phyloP scores from a whole-genome alignment of 2,797 vertebrate species.

The Mus caroli region DNA sequence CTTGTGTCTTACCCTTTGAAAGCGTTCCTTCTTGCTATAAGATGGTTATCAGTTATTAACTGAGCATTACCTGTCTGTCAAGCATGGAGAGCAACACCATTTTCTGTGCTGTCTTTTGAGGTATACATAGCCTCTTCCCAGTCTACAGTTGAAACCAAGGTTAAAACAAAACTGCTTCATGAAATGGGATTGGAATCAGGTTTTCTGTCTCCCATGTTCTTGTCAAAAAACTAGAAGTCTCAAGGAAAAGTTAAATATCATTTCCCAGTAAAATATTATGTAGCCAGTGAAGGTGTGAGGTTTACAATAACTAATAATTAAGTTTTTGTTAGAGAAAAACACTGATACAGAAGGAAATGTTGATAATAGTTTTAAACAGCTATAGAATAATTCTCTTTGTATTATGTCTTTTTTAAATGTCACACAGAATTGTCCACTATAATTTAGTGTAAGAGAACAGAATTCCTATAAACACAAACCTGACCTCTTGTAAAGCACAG shows the following conservation, averaged over 20 bases:
- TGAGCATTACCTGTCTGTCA: not conserved
- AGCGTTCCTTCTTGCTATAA: slow-evolving; percentile 50
- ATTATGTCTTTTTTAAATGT: not conserved
- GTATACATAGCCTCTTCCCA: slow-evolving; percentile 33
- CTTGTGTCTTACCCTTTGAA: slow-evolving; percentile 59
- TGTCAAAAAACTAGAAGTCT: slow-evolving; percentile 11
- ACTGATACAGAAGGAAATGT: not conserved
- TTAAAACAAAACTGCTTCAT: slow-evolving; percentile 61
- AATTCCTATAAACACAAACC: slow-evolving; percentile 54
- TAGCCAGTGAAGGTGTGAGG: not conserved
- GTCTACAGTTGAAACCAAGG: slow-evolving; percentile 31
- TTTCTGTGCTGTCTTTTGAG: slow-evolving; percentile 28
- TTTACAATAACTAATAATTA: slow-evolving; percentile 7
- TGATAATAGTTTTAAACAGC: slow-evolving; percentile 49
- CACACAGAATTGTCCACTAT: not conserved
- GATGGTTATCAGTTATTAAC: not conserved
- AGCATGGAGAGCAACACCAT: not conserved
- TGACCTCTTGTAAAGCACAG: slow-evolving; percentile 51
- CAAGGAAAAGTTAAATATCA: slow-evolving; percentile 25
- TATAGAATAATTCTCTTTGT: slow-evolving; percentile 46
- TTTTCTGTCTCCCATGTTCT: slow-evolving; percentile 59
- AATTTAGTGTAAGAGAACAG: slow-evolving; percentile 71
- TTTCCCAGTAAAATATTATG: slow-evolving; percentile 20
- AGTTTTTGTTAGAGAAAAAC: not conserved
- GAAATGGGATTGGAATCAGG: not conserved